Base-by-base conservation (phyloP, 2,797 vertebrate genomes). In the Crenichthys baileyi region DNA sequence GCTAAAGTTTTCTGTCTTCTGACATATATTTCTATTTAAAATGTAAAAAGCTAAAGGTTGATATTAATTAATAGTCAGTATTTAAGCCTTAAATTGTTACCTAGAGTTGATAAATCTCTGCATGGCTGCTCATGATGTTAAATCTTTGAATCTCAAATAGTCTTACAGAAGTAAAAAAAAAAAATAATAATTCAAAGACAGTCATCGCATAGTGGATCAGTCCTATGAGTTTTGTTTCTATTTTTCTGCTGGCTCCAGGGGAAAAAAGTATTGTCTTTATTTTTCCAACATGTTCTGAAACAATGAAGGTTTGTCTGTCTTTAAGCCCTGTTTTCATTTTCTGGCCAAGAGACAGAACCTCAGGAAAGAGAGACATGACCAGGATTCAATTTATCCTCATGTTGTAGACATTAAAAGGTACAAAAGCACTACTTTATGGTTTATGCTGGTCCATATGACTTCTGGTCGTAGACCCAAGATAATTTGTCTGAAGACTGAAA, bases 281-380 rank as follows among this genome's bases (percentile, higher is more conserved):
- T 88, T 91, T 89, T 89, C 82, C 87, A 88, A 88, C 87, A 85
- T 86, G 56, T 73, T 80, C 73, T 77, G 44, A 76, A 78, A 93
- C 90, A 92, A 91, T 88, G 78, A 87, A 81, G 72, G 83, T 77
- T 82, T 89, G 90, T 91, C 73, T 55, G 70, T 76, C 76, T 55
- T 3, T 3, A 74, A 78, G 58, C 83, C 81, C 81, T 86, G 84
- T 82, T 87, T 90, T 79, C 78, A 84, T 75, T 91, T 80, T 82
- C 46, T 0, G 26, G 76, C 73, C 7, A 16, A 85, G 76, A 87
- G 77, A 74, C 70, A 70, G 51, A 75, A 63, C 29, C 71, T 61
- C 73, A 72, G 72, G 73, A 79, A 77, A 74, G 72, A 83, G 68
- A 65, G 70, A 73, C 26, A 50, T 80, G 60, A 4, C 70, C 48